Percentiles rank a stretch among this genome's conserved stretches.
Evolutionary conservation across 23 tunicate species (phyloP).

Genomic region (Styela clava): DNA sequence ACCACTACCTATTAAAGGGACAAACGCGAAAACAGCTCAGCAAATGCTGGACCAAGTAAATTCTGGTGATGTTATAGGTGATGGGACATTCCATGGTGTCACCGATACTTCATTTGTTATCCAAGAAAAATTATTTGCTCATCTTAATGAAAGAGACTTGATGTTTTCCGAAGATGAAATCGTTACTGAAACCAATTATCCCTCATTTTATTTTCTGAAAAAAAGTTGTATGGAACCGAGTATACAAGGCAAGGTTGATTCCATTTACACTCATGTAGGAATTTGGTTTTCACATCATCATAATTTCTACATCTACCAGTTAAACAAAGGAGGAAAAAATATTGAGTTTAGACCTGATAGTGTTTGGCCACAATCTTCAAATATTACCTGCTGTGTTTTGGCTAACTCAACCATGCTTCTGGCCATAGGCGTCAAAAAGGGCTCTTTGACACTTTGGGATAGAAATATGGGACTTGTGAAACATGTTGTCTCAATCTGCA

Average conservation of each 20-base stretch:
- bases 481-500: constrained; percentile 20
- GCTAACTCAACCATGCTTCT: constrained; percentile 40
- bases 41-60: constrained; percentile 62
- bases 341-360: constrained; percentile 65
- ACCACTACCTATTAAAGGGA: constrained; percentile 22
- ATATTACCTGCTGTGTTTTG: constrained; percentile 36
- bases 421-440: constrained; percentile 67
- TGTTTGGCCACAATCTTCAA: constrained; percentile 76
- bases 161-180: constrained; percentile 24
- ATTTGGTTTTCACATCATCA: constrained; percentile 68
- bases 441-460: constrained; percentile 57
- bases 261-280: constrained; percentile 51
- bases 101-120: constrained; percentile 35
- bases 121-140: constrained; percentile 17
- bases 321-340: constrained; percentile 45
- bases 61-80: constrained; percentile 50
- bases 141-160: constrained; percentile 38
- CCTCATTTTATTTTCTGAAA: constrained; percentile 67
- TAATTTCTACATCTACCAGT: constrained; percentile 42
- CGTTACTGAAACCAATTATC: neutral
- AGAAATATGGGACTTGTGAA: constrained; percentile 47
- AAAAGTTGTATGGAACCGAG: constrained; percentile 65
- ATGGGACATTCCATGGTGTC: constrained; percentile 50
- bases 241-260: constrained; percentile 10
- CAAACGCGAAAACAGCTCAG: neutral